Evolutionary conservation across 2,888 invertebrate species (phyloP).

Genomic region (Trachelus stipa): DNA sequence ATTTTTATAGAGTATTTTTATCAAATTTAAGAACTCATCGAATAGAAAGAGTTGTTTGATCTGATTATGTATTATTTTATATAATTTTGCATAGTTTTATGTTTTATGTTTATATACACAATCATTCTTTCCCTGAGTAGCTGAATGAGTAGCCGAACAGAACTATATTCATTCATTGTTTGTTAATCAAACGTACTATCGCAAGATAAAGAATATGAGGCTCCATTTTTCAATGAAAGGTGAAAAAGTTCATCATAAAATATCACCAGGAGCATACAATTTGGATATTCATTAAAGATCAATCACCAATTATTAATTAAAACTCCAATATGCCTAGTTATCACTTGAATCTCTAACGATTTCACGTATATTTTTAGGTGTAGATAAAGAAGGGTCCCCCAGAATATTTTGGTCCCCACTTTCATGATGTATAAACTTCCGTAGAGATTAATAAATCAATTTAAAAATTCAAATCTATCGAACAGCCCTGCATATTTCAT

Average conservation of each 20-base stretch:
- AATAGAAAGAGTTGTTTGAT: too few relatives aligned
- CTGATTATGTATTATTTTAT: too few relatives aligned
- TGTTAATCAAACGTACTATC: neutral
- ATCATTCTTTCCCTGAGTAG: neutral
- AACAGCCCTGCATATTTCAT: slow-evolving; percentile 6
- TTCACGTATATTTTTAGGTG: neutral
- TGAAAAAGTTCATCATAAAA: neutral
- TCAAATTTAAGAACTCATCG: too few relatives aligned
- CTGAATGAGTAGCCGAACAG: neutral
- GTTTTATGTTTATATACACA: too few relatives aligned
- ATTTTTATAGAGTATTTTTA: too few relatives aligned
- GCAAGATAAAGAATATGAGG: neutral
- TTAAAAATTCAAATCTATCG: neutral
- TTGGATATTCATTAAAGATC: neutral
- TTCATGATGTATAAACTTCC: neutral
- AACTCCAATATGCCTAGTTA: too few relatives aligned
- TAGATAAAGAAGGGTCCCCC: neutral
- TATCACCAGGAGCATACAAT: too few relatives aligned
- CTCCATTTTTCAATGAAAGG: neutral
- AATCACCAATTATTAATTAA: too few relatives aligned
- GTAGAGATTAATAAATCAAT: neutral
- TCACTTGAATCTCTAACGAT: neutral
- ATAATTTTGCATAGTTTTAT: too few relatives aligned
- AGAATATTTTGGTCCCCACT: neutral
- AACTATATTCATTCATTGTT: neutral